These are phyloP conservation scores for Setophaga kirtlandii DNA, from an alignment of 2,113 vertebrate species.

Conservation along the genomic window DNA sequence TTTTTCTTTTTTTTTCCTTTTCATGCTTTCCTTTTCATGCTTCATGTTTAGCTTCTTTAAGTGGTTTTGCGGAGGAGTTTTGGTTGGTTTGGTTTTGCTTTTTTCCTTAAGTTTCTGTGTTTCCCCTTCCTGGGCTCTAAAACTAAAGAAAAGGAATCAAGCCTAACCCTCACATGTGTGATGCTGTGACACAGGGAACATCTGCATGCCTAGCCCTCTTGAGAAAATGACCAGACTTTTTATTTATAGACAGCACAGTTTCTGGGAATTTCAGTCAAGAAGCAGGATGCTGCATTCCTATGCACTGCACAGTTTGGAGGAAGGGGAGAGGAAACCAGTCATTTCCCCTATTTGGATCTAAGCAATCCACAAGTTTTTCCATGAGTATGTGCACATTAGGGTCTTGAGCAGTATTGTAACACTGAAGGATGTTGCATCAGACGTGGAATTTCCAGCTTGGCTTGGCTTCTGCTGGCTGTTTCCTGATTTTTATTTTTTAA, in stretches of 20 bases:
- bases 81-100: background rate
- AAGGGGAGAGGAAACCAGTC: background rate
- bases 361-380: background rate
- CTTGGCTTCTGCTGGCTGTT: background rate
- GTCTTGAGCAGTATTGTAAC: background rate
- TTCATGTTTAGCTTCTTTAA: background rate
- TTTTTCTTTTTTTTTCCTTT: background rate
- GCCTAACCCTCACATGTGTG: background rate
- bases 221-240: background rate
- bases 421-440: conserved; percentile 15
- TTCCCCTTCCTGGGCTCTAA: background rate
- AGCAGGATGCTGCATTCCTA: background rate
- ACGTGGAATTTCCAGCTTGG: background rate
- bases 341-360: background rate
- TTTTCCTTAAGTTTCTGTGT: background rate
- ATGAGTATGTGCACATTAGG: background rate
- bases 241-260: background rate
- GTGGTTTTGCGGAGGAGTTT: background rate
- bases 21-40: background rate
- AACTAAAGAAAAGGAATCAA: background rate
- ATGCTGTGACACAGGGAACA: background rate
- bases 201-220: background rate
- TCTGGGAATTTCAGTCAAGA: background rate
- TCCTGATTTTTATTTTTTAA: background rate
- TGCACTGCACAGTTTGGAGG: background rate